Base-by-base conservation (phyloP, 2,888 invertebrate genomes). In the Rhopalosiphum nymphaeae region DNA sequence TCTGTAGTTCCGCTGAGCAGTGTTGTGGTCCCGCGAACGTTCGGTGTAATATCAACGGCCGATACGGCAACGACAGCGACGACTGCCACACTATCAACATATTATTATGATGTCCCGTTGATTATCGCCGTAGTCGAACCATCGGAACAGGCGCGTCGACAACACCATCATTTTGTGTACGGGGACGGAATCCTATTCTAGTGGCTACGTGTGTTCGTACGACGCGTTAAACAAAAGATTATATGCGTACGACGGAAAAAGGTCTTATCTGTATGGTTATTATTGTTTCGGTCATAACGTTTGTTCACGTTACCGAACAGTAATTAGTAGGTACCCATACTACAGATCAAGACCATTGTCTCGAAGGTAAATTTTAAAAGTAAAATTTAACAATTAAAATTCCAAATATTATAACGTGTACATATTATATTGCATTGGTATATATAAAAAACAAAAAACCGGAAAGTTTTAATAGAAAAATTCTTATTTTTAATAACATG, bases 351-450 rank as follows among this genome's bases (percentile, higher is more conserved):
- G 36, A 36, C 36, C 78, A 36, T 78, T 78, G 36, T 78, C 78
- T 78, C 36, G 36, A 78, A 78, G 78, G 78, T 78, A 78, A 78
- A 78, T 36, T 78, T 78, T 78, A 36, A 78, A 46, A 78, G 36
- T 36, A 78, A 78, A 78, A 78, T 78, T 36, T 78, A 78, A 78
- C 78, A 78, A 36, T 21, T 78, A 78, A 78, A 78, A 78, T 78
- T 9, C 21, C 21, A 78, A 21, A 42, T 78, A 36, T 21, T 36
- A 36, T 36, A 78, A 78, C 21, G 36, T 78, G 36, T 78, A 78
- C 78, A 25, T 36, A 78, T 36, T 26, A 57, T 61, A 29, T 16
- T 36, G n/a, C 29, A n/a, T n/a, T 16, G 53, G 53, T 78, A 5
- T 7, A 57, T 7, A 57, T 7, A 57, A 21, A 21, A 53, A 53